Evolutionary conservation across 2,797 vertebrate species (phyloP).

Genomic region (Saxicola maurus): DNA sequence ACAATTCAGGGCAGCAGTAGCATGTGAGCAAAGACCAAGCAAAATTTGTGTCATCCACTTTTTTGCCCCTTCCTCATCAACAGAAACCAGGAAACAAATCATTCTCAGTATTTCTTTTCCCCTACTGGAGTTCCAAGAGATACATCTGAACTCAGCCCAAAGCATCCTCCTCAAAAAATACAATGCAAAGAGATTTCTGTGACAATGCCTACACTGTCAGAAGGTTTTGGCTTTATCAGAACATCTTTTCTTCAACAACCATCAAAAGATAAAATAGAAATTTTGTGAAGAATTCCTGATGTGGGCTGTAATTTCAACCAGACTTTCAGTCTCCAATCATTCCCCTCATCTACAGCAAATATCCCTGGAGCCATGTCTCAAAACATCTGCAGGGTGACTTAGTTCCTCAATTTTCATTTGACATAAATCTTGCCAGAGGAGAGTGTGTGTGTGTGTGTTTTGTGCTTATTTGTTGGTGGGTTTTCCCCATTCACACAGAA

Average conservation of each 20-base stretch:
- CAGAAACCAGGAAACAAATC: neutral
- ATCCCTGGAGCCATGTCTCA: neutral
- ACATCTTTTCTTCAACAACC: neutral
- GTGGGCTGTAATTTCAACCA: neutral
- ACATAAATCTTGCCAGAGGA: neutral
- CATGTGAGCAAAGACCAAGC: neutral
- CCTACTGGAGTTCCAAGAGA: neutral
- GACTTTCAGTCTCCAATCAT: neutral
- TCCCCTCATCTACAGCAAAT: neutral
- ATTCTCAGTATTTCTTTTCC: neutral
- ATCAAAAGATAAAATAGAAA: neutral
- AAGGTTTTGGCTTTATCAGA: neutral
- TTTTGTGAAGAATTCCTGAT: neutral
- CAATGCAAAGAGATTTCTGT: neutral
- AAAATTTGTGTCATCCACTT: neutral
- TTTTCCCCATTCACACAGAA: neutral
- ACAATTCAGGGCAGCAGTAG: neutral
- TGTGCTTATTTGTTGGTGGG: too few relatives aligned
- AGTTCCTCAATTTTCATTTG: neutral
- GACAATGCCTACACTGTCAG: neutral
- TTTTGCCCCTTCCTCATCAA: neutral
- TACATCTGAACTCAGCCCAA: neutral
- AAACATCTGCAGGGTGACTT: neutral
- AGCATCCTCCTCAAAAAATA: neutral
- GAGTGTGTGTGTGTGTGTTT: neutral